Evolutionary conservation across 2,888 invertebrate species (phyloP).

Genomic region (Microdon myrmicae): DNA sequence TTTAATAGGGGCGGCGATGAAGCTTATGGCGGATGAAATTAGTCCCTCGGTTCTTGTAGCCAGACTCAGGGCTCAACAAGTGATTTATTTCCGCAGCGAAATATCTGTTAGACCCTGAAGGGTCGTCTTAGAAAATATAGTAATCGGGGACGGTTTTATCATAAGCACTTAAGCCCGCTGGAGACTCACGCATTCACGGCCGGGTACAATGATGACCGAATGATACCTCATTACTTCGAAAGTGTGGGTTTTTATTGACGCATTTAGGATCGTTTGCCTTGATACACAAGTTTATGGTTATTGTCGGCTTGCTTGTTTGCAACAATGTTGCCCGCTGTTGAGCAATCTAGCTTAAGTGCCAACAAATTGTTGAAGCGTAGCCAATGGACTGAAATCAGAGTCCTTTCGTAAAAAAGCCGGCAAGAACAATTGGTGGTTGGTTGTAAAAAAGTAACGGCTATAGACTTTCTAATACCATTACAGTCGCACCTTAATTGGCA

Average conservation of each 20-base stretch:
- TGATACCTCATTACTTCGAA: conserved; percentile 26
- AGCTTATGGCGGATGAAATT: too few relatives aligned
- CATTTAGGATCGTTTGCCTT: conserved; percentile 25
- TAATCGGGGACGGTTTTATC: conserved; percentile 9
- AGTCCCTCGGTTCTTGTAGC: too few relatives aligned
- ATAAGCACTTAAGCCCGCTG: conserved; percentile 43
- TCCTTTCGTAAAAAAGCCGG: too few relatives aligned
- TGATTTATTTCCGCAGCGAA: conserved; percentile 36
- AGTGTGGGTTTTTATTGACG: conserved; percentile 47
- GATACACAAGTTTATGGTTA: conserved; percentile 44
- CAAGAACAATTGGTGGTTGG: too few relatives aligned
- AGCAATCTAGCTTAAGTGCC: conserved; percentile 41
- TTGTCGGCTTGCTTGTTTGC: conserved; percentile 27
- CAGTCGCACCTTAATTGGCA: too few relatives aligned
- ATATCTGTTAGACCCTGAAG: conserved; percentile 14
- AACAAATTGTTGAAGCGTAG: too few relatives aligned
- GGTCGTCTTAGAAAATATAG: background rate
- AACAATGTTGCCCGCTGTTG: conserved; percentile 41
- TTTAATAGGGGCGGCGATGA: too few relatives aligned
- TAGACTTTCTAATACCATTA: too few relatives aligned
- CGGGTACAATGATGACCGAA: background rate
- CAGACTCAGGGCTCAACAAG: too few relatives aligned
- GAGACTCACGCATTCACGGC: conserved; percentile 34
- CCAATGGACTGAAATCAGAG: too few relatives aligned
- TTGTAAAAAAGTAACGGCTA: too few relatives aligned